Percentiles rank a stretch among this genome's conserved stretches.
phyloP scores from a whole-genome alignment of 1,140 invertebrate genomes.

The Drosophila dunni region DNA sequence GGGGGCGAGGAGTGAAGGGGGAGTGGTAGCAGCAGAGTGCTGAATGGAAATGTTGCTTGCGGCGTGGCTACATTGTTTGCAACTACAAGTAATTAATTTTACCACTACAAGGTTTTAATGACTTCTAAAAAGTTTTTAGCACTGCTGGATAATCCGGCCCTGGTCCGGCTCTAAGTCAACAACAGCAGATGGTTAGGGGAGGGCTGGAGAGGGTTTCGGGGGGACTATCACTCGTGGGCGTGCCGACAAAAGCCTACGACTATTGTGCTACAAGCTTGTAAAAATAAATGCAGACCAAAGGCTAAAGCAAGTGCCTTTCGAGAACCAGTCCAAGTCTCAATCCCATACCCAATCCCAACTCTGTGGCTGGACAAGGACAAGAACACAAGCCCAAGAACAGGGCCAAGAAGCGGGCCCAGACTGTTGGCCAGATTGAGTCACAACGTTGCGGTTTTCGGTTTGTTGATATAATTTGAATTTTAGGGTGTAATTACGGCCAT shows the following conservation, averaged over 20 bases:
- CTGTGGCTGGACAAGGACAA: conserved; percentile 22
- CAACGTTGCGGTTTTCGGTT: conserved; percentile 35
- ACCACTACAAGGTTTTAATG: conserved; percentile 84
- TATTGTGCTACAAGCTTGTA: conserved; percentile 77
- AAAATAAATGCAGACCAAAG: conserved; percentile 66
- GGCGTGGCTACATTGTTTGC: conserved; percentile 83
- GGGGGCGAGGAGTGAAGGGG: background rate
- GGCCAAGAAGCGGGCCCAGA: conserved; percentile 38
- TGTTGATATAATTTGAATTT: conserved; percentile 84
- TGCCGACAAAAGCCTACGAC: conserved; percentile 73
- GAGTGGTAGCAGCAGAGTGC: background rate
- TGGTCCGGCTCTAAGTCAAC: conserved; percentile 66
- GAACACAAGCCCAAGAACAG: conserved; percentile 38
- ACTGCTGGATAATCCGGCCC: conserved; percentile 79
- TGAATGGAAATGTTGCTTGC: conserved; percentile 79
- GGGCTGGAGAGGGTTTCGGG: background rate
- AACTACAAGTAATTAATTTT: conserved; percentile 85
- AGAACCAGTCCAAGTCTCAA: background rate
- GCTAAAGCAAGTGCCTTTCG: conserved; percentile 31
- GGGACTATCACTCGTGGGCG: conserved; percentile 45
- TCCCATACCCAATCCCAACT: background rate
- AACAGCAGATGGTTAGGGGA: conserved; percentile 11
- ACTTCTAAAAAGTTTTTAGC: conserved; percentile 84
- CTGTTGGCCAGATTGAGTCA: conserved; percentile 57
- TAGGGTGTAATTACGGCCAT: conserved; percentile 83